These are phyloP conservation scores for Rotaria macrura DNA, from an alignment of 2,888 invertebrate genomes.

Conservation along the genomic window DNA sequence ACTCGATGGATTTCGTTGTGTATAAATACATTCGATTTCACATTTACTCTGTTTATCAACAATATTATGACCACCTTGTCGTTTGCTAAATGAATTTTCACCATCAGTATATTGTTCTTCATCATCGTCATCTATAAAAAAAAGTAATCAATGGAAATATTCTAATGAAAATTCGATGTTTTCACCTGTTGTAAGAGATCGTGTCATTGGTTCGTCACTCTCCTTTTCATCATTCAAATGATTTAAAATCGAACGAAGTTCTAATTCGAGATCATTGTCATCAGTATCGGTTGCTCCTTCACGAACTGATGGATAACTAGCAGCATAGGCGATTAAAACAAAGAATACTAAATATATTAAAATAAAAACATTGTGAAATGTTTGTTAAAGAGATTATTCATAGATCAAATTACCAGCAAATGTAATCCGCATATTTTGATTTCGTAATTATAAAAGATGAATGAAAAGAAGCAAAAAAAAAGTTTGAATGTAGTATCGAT, in stretches of 20 bases:
- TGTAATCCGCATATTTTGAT: background rate
- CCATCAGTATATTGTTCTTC: background rate
- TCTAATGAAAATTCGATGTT: too few species aligned
- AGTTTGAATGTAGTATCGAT: background rate
- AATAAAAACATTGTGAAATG: too few species aligned
- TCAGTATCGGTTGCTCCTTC: background rate
- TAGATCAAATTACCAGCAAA: background rate
- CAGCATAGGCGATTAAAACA: background rate
- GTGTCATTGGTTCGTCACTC: background rate
- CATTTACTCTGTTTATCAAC: background rate
- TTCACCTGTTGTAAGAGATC: background rate
- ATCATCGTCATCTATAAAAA: background rate
- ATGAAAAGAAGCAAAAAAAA: background rate
- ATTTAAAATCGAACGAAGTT: background rate
- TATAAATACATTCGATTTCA: background rate
- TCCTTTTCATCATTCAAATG: background rate
- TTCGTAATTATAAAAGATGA: background rate
- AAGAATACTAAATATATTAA: background rate
- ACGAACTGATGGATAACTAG: background rate
- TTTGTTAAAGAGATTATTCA: background rate
- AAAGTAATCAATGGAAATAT: background rate
- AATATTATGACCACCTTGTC: background rate
- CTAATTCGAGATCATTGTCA: background rate
- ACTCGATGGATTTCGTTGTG: background rate
- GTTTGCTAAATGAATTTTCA: background rate